Base-by-base conservation (phyloP, 2,113 vertebrate genomes). In the Bujurquina vittata region DNA sequence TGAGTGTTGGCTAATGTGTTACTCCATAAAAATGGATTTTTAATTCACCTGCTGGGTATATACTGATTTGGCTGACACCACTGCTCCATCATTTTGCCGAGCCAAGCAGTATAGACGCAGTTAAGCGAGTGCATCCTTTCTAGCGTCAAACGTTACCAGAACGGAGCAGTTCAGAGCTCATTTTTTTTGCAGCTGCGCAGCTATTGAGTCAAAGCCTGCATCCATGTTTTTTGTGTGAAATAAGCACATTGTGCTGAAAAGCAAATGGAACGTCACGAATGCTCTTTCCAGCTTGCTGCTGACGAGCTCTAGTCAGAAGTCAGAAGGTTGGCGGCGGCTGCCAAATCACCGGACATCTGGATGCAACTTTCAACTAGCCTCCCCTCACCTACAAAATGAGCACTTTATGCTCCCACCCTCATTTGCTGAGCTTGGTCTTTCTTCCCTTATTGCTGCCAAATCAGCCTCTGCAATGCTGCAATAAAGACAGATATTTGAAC, bases 1-100 rank as follows among this genome's bases (percentile, higher is more conserved):
- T 91, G 92, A 94, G 89, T 88, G 84, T 90, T 92, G 91, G 94
- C 91, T 91, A 90, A 91, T 92, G 88, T 81, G 87, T 87, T 80
- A 78, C 88, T 81, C 90, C 81, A 90, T 92, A 92, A 93, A 93
- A 89, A 94, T 91, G 87, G 86, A 88, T 89, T 92, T 93, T 92
- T 91, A 93, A 93, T 93, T 87, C 86, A 92, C 87, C 88, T 88
- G 90, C 88, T 43, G 91, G 83, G 79, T 77, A 55, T 72, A 63
- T 55, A 56, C 76, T 85, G 85, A 84, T 88, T 85, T 81, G 90
- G 87, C 90, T 87, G 84, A 93, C 84, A 79, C 87, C n/a, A 7
- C 79, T 29, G 85, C 81, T 79, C 79, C 65, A 4, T 65, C 73
- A 2, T 90, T 89, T 75, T 88, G 86, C 89, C 49, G 29, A 89